Evolutionary conservation across 2,797 vertebrate species (phyloP).

Genomic region (Valencia hispanica): DNA sequence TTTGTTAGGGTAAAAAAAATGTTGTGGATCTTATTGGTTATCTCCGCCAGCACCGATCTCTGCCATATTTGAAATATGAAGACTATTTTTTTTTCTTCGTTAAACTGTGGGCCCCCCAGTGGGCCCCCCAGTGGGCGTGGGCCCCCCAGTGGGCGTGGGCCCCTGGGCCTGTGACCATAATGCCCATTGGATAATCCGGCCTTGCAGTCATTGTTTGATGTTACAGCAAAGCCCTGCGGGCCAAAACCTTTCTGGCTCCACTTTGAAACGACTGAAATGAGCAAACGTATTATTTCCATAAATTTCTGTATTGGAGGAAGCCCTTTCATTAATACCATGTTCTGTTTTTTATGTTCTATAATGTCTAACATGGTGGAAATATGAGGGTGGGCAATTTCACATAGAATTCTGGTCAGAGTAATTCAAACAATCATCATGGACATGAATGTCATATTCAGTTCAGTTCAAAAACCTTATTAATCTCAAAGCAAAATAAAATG

Average conservation of each 20-base stretch:
- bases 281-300: background rate
- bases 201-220: too few species aligned
- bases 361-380: background rate
- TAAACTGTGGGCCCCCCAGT: too few species aligned
- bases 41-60: too few species aligned
- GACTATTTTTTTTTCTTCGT: too few species aligned
- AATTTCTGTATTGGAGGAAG: background rate
- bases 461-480: background rate
- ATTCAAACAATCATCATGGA: background rate
- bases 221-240: background rate
- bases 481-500: background rate
- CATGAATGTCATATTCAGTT: background rate
- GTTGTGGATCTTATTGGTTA: too few species aligned
- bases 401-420: too few species aligned
- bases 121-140: too few species aligned
- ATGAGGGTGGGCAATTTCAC: background rate
- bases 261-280: background rate
- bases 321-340: background rate
- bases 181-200: too few species aligned
- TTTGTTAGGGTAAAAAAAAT: too few species aligned
- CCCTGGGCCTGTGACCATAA: too few species aligned
- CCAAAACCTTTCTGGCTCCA: background rate
- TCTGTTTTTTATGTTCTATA: background rate
- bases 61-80: too few species aligned
- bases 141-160: too few species aligned